Base-by-base conservation (phyloP, 2,113 vertebrate genomes). In the Thalassarche chlororhynchos region DNA sequence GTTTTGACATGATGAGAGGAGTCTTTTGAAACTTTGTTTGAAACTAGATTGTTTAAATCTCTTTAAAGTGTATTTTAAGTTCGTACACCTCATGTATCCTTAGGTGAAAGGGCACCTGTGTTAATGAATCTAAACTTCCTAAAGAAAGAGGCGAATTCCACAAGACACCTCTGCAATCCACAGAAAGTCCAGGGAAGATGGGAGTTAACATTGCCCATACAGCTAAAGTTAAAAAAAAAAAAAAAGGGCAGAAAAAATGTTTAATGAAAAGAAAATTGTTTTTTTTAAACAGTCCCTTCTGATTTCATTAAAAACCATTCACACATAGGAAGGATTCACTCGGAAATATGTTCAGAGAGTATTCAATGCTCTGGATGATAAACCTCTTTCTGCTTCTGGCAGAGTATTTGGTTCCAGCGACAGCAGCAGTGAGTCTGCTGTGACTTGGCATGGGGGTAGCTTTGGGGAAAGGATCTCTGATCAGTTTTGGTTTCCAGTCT, bases 11-110 rank as follows among this genome's bases (percentile, higher is more conserved):
- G 61, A 66, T 49, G 24, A 57, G 47, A 75, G 17, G 19, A 87
- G 34, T 64, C 52, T 79, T 87, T 72, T 64, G 44, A 90, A 91
- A 64, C 25, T 81, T 76, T 8, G 1, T 93, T 96, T 95, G 52
- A 90, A 91, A 72, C 31, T 25, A 32, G 40, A 52, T 86, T 60
- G 12, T 91, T 82, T 85, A 66, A 83, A 46, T 12, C 15, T 76
- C 40, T 85, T 91, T 36, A 76, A 87, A 79, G 29, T 71, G 4
- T 71, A 13, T 72, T 89, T 71, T 54, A 68, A 82, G 21, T 75
- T 89, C 2, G 2, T 57, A 14, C 0, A 0, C 34, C 14, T 87
- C 5, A 1, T 51, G 8, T 72, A 29, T 61, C 78, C 44, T 69
- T 60, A 80, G 44, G 38, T 72, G 57, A 90, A 92, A 89, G 32